Evolutionary conservation across 2,113 vertebrate genomes (phyloP).

Genomic region (Lophura nycthemera): DNA sequence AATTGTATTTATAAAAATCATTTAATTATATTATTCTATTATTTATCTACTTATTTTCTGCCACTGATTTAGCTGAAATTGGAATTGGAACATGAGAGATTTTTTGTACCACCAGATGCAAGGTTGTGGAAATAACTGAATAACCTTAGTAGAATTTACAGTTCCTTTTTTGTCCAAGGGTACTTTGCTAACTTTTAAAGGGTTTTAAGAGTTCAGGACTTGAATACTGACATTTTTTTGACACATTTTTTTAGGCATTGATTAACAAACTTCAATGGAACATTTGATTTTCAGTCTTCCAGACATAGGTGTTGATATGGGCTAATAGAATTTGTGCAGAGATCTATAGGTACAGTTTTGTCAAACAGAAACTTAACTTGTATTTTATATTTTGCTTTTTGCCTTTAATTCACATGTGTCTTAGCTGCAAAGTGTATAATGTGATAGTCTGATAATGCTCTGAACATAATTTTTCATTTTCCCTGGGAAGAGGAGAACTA

Average conservation of each 20-base stretch:
- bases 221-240: not conserved
- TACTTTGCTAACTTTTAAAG: too few relatives aligned
- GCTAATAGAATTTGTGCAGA: not conserved
- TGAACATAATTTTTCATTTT: not conserved
- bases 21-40: not conserved
- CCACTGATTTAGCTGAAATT: not conserved
- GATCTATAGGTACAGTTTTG: not conserved
- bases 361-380: not conserved
- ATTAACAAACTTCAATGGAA: not conserved
- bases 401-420: not conserved
- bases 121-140: not conserved
- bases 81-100: not conserved
- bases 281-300: not conserved
- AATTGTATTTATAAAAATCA: not conserved
- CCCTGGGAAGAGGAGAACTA: not conserved
- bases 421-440: not conserved
- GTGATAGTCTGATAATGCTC: not conserved
- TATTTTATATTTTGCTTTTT: not conserved
- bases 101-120: not conserved
- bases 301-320: not conserved
- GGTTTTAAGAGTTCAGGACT: not conserved
- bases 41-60: not conserved
- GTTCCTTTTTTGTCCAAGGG: too few relatives aligned
- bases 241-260: not conserved
- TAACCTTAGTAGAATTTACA: not conserved